Conservation (phyloP, 2,113 vertebrate species). For the Psittacus erithacus region DNA sequence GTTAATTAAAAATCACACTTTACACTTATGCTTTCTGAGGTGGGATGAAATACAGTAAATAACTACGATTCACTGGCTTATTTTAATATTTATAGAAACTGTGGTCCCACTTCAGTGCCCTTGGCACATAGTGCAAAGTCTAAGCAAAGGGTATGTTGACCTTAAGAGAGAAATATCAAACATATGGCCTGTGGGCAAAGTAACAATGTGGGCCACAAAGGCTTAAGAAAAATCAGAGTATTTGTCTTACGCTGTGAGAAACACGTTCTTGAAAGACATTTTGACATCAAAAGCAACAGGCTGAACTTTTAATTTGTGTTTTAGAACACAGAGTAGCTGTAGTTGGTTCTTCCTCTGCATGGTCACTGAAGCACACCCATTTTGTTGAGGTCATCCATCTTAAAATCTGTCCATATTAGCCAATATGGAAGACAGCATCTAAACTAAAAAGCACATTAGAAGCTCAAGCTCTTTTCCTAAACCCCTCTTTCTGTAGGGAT, state of each 20-base stretch:
- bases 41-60: conserved; percentile 53
- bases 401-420: not conserved
- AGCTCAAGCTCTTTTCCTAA: not conserved
- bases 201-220: not conserved
- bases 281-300: not conserved
- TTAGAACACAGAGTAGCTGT: not conserved
- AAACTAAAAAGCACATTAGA: not conserved
- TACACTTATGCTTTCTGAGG: conserved; percentile 30
- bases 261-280: not conserved
- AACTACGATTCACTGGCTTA: conserved; percentile 25
- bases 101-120: conserved; percentile 41
- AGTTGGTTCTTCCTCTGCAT: not conserved
- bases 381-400: not conserved
- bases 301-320: not conserved
- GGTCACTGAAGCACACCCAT: not conserved
- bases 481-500: not conserved
- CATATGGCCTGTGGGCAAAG: not conserved
- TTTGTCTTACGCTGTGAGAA: not conserved
- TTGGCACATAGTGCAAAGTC: conserved; percentile 28
- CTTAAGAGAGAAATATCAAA: conserved; percentile 19
- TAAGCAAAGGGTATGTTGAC: conserved; percentile 54
- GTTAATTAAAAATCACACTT: conserved; percentile 67
- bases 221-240: conserved; percentile 11
- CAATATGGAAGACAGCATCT: not conserved
- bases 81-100: conserved; percentile 48